phyloP scores from a whole-genome alignment of 2,797 vertebrate species.

The Dromococcyx pavoninus region DNA sequence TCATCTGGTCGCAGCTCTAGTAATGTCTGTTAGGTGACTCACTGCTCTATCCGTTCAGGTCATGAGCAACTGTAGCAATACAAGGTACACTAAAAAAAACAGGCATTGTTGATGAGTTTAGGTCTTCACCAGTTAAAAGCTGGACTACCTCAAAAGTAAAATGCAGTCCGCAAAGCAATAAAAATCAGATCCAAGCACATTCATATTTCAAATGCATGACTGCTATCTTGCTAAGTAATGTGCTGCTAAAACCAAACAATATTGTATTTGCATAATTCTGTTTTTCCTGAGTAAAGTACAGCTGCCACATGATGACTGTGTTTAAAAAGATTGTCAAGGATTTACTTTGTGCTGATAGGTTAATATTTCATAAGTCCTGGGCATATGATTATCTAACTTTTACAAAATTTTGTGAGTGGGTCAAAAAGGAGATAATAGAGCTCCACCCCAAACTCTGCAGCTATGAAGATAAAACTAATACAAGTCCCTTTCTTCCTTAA shows the following conservation, averaged over 20 bases:
- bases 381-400: background rate
- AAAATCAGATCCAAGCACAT: background rate
- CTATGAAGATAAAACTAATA: background rate
- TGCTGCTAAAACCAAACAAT: background rate
- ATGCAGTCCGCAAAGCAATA: background rate
- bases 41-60: background rate
- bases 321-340: background rate
- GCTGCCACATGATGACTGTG: background rate
- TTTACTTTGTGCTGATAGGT: background rate
- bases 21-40: conserved; percentile 13
- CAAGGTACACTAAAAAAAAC: background rate
- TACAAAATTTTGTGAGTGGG: background rate
- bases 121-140: background rate
- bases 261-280: background rate
- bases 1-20: conserved; percentile 11
- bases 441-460: background rate
- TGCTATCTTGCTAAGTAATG: background rate
- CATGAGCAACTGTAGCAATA: background rate
- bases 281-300: background rate
- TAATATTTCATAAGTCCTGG: background rate
- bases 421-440: background rate
- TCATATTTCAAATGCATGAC: background rate
- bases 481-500: background rate
- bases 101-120: background rate
- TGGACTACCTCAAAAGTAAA: background rate